Evolutionary conservation across 2,797 vertebrate species (phyloP).

Genomic region (Siniperca undulata): DNA sequence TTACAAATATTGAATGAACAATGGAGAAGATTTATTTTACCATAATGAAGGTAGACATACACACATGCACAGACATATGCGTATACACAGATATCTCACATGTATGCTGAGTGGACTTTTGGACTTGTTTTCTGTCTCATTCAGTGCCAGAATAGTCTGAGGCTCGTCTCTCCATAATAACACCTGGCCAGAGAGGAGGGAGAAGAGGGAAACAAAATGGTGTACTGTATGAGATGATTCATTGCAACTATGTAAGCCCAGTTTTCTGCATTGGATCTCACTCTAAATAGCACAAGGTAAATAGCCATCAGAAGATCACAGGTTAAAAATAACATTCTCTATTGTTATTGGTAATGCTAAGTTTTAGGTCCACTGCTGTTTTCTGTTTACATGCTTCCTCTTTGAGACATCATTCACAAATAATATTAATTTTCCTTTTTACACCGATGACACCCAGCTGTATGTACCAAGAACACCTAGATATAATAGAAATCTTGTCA

Average conservation of each 20-base stretch:
- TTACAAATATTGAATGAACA: not conserved
- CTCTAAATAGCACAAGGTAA: not conserved
- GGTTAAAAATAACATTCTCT: not conserved
- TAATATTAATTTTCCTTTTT: not conserved
- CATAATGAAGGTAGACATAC: not conserved
- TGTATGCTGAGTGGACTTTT: constrained; percentile 71
- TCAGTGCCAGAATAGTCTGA: constrained; percentile 25
- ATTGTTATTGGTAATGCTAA: not conserved
- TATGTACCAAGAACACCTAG: not conserved
- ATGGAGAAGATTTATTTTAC: not conserved
- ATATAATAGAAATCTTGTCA: not conserved
- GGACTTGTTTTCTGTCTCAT: constrained; percentile 53
- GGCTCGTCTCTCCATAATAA: constrained; percentile 80
- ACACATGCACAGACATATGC: not conserved
- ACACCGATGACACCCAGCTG: not conserved
- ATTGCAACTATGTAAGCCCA: not conserved
- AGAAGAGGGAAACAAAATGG: not conserved
- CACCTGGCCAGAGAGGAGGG: constrained; percentile 70
- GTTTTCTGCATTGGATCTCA: not conserved
- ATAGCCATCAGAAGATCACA: not conserved
- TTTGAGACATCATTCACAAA: not conserved
- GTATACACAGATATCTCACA: constrained; percentile 66
- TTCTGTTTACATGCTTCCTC: not conserved
- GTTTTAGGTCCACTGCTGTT: not conserved
- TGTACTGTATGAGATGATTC: not conserved